Conservation (phyloP, 2,797 vertebrate species). For the Scolopax bukidnonensis region DNA sequence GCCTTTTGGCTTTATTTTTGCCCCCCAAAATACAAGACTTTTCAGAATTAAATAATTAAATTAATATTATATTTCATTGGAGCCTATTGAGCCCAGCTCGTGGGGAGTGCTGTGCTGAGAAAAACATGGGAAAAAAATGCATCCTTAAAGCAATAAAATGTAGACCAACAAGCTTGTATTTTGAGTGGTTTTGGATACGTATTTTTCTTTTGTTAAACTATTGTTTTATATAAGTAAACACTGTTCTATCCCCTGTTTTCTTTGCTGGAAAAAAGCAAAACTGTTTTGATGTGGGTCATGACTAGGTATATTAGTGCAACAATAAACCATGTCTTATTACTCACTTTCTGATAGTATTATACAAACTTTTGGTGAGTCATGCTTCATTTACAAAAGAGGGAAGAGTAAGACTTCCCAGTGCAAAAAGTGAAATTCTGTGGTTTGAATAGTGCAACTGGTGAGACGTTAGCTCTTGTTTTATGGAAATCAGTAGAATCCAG, state of each 20-base stretch:
- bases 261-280: background rate
- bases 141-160: background rate
- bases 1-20: background rate
- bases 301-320: background rate
- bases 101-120: background rate
- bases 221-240: background rate
- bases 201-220: slow-evolving; percentile 7
- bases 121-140: background rate
- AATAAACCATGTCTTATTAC: background rate
- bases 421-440: slow-evolving; percentile 20
- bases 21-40: background rate
- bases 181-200: background rate
- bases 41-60: background rate
- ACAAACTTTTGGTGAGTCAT: background rate
- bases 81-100: background rate
- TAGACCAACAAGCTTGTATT: background rate
- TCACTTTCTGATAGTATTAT: background rate
- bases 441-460: background rate
- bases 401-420: background rate
- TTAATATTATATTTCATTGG: background rate
- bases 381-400: background rate
- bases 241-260: background rate
- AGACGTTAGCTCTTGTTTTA: background rate
- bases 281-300: background rate
- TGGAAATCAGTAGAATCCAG: background rate